Evolutionary conservation across 2,113 vertebrate species (phyloP).

Genomic region (Microtus pennsylvanicus): DNA sequence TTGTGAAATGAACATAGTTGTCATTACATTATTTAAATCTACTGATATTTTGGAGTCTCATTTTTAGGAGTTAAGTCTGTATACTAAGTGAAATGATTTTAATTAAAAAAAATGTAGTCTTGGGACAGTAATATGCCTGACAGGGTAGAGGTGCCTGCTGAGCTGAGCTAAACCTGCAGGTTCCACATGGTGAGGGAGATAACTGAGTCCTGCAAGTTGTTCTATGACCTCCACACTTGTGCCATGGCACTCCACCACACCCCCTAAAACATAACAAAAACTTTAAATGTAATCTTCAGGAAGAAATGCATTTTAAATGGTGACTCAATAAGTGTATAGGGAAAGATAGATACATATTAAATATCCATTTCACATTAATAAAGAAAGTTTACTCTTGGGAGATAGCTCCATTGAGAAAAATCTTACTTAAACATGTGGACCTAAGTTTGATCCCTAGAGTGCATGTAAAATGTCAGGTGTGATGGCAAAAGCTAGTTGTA

Average conservation of each 20-base stretch:
- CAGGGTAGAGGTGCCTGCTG: background rate
- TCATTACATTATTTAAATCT: background rate
- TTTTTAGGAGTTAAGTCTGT: background rate
- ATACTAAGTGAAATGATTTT: background rate
- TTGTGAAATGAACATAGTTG: background rate
- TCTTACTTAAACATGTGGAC: background rate
- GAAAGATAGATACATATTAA: background rate
- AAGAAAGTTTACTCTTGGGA: background rate
- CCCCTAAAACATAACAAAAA: background rate
- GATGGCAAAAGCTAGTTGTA: background rate
- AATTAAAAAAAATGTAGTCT: background rate
- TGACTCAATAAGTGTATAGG: background rate
- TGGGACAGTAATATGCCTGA: background rate
- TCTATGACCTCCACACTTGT: background rate
- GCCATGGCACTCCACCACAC: background rate
- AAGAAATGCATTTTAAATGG: background rate
- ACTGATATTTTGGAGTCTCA: background rate
- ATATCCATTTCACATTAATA: background rate
- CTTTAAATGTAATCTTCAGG: background rate
- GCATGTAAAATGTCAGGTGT: background rate
- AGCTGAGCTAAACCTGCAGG: too few species aligned
- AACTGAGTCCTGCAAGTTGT: background rate
- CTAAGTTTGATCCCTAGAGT: background rate
- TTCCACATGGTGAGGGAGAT: background rate
- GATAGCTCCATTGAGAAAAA: background rate